Evolutionary conservation across 2,888 invertebrate species (phyloP).

Genomic region (Drosophila subquinaria): DNA sequence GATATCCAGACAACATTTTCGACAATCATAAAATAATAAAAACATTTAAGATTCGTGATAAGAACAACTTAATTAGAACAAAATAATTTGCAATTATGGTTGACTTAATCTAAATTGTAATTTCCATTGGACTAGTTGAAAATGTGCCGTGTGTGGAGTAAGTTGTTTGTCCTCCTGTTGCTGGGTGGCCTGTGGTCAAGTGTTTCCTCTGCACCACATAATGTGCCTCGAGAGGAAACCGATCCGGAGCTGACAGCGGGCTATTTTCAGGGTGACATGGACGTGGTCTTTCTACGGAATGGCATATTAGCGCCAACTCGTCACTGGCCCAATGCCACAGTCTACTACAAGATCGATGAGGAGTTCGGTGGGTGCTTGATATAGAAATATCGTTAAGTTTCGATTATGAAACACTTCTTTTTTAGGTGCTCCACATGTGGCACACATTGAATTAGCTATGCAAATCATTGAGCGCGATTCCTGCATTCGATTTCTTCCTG

Average conservation of each 20-base stretch:
- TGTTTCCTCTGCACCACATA: conserved; percentile 26
- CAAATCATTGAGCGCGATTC: conserved; percentile 90
- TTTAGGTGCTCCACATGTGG: conserved; percentile 85
- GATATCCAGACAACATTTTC: conserved; percentile 3
- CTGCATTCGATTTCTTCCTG: conserved; percentile 89
- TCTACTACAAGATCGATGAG: conserved; percentile 87
- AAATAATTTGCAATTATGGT: conserved; percentile 2
- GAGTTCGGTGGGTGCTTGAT: conserved; percentile 58
- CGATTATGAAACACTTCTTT: neutral
- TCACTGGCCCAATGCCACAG: conserved; percentile 89
- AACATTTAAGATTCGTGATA: neutral
- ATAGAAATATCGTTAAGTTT: no score
- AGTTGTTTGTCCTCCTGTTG: conserved; percentile 26
- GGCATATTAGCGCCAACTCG: conserved; percentile 87
- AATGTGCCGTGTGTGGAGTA: conserved; percentile 37
- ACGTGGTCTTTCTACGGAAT: conserved; percentile 87
- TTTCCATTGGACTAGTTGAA: conserved; percentile 37
- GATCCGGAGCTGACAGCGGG: conserved; percentile 92
- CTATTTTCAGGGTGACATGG: conserved; percentile 91
- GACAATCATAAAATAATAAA: neutral
- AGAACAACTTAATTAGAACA: neutral
- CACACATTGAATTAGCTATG: conserved; percentile 89
- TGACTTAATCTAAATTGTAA: conserved; percentile 10
- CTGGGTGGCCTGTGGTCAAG: conserved; percentile 11
- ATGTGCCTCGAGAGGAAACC: conserved; percentile 15